phyloP scores from a whole-genome alignment of 2,797 vertebrate species.

The Holocentrus rufus region DNA sequence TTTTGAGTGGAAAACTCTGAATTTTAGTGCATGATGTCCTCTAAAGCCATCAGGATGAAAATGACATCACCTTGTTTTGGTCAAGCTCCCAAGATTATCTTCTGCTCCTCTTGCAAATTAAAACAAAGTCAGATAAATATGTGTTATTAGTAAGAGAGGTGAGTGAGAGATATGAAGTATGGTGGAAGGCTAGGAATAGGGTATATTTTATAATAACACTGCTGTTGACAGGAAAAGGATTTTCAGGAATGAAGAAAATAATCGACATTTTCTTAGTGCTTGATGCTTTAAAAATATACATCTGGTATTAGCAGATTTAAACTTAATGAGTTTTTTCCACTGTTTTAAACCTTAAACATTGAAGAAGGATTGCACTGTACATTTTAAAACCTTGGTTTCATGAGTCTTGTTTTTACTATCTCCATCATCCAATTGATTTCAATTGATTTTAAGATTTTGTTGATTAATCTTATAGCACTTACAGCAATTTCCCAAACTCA shows the following conservation, averaged over 20 bases:
- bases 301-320: too few relatives aligned
- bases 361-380: neutral
- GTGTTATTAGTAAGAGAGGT: neutral
- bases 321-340: too few relatives aligned
- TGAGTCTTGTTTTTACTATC: too few relatives aligned
- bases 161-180: neutral
- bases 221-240: neutral
- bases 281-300: too few relatives aligned
- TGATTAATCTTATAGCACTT: too few relatives aligned
- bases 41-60: conserved; percentile 19
- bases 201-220: neutral
- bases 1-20: neutral
- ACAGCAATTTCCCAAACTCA: too few relatives aligned
- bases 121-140: conserved; percentile 23
- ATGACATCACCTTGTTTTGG: conserved; percentile 27
- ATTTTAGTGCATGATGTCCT: neutral
- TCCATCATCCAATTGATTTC: too few relatives aligned
- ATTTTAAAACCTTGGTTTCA: neutral
- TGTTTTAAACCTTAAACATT: conserved; percentile 5
- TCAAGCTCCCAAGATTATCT: neutral
- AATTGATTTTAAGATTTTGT: too few relatives aligned
- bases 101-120: conserved; percentile 9
- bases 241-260: neutral
- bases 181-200: neutral
- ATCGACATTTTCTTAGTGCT: neutral